Percentiles rank a stretch among this genome's conserved stretches.
Conservation (phyloP, 2,888 invertebrate species). For the Amorpha juglandis region DNA sequence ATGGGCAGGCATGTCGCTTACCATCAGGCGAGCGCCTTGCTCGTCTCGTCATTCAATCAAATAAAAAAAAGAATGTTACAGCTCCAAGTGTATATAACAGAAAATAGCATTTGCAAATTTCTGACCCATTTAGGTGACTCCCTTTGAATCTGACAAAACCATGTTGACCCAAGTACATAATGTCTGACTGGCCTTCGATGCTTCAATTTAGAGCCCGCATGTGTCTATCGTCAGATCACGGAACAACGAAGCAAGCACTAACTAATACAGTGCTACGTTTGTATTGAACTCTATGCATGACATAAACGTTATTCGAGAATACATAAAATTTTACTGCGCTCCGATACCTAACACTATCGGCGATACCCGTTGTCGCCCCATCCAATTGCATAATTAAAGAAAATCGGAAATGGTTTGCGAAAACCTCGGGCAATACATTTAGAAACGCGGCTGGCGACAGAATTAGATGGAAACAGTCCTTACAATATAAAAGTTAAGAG, state of each 20-base stretch:
- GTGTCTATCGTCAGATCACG: conserved; percentile 60
- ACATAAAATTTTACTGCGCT: conserved; percentile 28
- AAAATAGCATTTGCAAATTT: conserved; percentile 66
- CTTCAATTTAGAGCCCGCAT: conserved; percentile 77
- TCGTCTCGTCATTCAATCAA: no score
- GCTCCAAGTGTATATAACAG: conserved; percentile 47
- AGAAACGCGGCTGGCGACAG: background rate
- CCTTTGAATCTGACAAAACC: conserved; percentile 79
- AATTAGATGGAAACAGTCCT: background rate
- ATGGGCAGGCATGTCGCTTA: no score
- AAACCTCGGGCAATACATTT: conserved; percentile 7
- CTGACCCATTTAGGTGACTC: conserved; percentile 77
- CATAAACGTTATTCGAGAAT: conserved; percentile 19
- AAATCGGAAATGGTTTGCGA: conserved; percentile 14
- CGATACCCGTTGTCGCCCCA: conserved; percentile 8
- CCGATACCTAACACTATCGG: conserved; percentile 9
- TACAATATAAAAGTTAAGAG: background rate
- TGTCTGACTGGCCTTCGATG: conserved; percentile 63
- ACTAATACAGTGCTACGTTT: conserved; percentile 1
- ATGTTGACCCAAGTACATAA: conserved; percentile 73
- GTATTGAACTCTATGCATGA: conserved; percentile 18
- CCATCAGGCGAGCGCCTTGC: no score
- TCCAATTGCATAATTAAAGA: conserved; percentile 25
- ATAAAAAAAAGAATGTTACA: conserved; percentile 42
- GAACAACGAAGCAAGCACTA: conserved; percentile 41